These are phyloP conservation scores for Venturia canescens DNA, from an alignment of 1,140 invertebrate species.

Conservation along the genomic window DNA sequence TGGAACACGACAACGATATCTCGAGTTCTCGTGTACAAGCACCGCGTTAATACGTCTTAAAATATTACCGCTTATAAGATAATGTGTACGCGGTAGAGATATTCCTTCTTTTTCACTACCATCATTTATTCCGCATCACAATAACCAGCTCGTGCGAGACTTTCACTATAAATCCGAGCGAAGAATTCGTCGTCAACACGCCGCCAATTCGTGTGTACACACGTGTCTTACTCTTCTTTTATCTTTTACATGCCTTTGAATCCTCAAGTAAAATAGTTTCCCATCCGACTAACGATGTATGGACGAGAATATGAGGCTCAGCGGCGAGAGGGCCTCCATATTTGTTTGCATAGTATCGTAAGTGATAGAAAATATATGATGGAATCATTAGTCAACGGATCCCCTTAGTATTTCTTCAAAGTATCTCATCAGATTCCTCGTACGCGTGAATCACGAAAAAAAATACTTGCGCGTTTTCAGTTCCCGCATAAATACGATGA, in stretches of 20 bases:
- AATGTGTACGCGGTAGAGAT: background rate
- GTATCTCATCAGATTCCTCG: constrained; percentile 15
- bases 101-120: background rate
- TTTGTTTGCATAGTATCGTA: background rate
- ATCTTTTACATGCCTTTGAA: background rate
- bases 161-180: background rate
- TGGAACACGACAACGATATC: background rate
- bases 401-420: background rate
- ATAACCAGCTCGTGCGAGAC: background rate
- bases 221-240: background rate
- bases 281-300: constrained; percentile 13
- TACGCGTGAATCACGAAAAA: background rate
- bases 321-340: background rate
- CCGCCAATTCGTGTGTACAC: background rate
- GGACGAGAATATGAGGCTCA: constrained; percentile 11
- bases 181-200: background rate
- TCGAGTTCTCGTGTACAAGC: constrained; percentile 18
- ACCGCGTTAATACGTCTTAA: constrained; percentile 33
- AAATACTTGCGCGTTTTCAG: background rate
- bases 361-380: background rate
- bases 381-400: constrained; percentile 7
- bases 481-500: background rate
- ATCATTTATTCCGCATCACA: background rate
- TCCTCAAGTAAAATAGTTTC: background rate
- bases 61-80: constrained; percentile 27